These are phyloP conservation scores for Melanogrammus aeglefinus DNA, from an alignment of 2,797 vertebrate genomes.

Conservation along the genomic window DNA sequence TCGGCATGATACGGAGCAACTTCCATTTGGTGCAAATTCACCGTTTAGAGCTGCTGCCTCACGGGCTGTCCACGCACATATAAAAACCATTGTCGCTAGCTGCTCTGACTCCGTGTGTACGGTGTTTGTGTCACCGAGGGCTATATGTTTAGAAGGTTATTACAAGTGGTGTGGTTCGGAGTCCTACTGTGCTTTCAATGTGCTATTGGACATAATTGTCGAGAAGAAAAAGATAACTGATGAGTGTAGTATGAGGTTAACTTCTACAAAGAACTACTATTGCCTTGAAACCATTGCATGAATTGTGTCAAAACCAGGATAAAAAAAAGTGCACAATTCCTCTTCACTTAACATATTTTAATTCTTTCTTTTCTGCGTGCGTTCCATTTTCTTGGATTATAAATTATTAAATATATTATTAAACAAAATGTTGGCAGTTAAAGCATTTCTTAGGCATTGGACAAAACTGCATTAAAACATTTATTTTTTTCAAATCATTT, in stretches of 20 bases:
- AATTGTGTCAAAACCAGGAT: background rate
- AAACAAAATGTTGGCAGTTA: background rate
- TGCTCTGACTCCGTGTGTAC: background rate
- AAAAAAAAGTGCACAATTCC: background rate
- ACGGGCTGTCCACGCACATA: constrained; percentile 38
- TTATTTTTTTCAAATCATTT: background rate
- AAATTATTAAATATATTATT: background rate
- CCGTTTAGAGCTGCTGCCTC: constrained; percentile 43
- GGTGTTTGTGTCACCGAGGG: background rate
- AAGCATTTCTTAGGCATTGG: background rate
- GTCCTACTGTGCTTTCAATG: background rate
- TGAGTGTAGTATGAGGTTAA: background rate
- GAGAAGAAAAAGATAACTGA: background rate
- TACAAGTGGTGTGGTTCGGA: background rate
- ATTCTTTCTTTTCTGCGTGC: background rate
- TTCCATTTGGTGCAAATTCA: background rate
- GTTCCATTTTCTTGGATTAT: background rate
- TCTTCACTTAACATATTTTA: background rate
- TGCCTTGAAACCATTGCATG: background rate
- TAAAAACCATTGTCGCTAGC: background rate
- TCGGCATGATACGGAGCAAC: constrained; percentile 15
- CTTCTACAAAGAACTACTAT: background rate
- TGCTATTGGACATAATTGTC: background rate
- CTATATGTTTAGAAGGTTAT: background rate
- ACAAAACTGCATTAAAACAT: background rate